Evolutionary conservation across 2,888 invertebrate species (phyloP), one percentile per base, ranked within the genome.

Genomic region (Cosmia pyralina): DNA sequence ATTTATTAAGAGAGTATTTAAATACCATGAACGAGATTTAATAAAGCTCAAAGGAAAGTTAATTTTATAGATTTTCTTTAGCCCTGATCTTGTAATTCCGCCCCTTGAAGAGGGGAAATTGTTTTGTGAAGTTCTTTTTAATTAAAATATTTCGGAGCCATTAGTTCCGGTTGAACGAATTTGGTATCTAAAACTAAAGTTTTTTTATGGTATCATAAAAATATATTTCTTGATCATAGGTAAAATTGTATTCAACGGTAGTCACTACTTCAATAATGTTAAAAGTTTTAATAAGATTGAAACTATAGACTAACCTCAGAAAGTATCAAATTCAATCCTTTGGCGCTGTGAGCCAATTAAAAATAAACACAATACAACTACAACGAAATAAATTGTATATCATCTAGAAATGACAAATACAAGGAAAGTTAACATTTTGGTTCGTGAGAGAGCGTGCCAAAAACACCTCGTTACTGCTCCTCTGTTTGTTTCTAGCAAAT

Each of bases 391-490:
- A 46, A 77, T 71, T 67, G 67, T 77, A 55, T 5, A 41, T 71
- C 65, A 58, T 79, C 44, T 67, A 46, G 55, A 84, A 71, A 84
- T 77, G 73, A 75, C 85, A 75, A 82, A 72, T 55, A 38, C 22
- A 55, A 71, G 65, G 59, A 72, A 74, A 72, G 66, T 79, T 77
- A 80, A 76, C 69, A 72, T 81, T 71, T 65, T 44, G 28, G 48
- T 53, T 41, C 17, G 64, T 38, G 17, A 57, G 53, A 38, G 75
- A 72, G 28, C 73, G 63, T 81, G 85, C 86, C 86, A 84, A 86
- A 77, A 74, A 69, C 75, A 72, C 64, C 57, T 74, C 77, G 74
- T 74, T 72, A 58, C 44, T 69, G 41, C 13, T 19, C 22, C 22
- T 46, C 19, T 69, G 58, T 75, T 69, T 77, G 75, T 74, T 67